A percentile compares a stretch with the other conserved stretches of the same genome.
Evolutionary conservation across 2,888 invertebrate genomes (phyloP).

Genomic region (Megastigmus dorsalis): DNA sequence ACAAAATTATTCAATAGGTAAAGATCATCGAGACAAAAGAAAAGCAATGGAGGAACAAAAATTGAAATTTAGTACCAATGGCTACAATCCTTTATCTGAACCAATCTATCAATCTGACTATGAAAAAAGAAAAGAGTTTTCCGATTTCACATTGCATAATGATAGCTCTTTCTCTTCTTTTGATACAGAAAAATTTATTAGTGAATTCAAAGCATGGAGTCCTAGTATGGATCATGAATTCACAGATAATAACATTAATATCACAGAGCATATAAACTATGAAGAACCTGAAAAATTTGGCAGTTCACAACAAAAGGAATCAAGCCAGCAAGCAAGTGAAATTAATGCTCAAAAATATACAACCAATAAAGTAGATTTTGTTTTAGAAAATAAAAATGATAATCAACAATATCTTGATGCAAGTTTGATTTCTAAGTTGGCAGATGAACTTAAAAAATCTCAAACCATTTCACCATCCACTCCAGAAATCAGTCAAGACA

Average conservation of each 20-base stretch:
- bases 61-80: slow-evolving; percentile 37
- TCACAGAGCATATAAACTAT: slow-evolving; percentile 18
- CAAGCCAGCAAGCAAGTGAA: not conserved
- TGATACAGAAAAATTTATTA: slow-evolving; percentile 62
- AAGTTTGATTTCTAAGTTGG: slow-evolving; percentile 28
- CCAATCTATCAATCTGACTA: slow-evolving; percentile 38
- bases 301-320: slow-evolving; percentile 26
- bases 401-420: slow-evolving; percentile 29
- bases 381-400: slow-evolving; percentile 26
- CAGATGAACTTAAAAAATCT: slow-evolving; percentile 35
- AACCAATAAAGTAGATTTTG: slow-evolving; percentile 15
- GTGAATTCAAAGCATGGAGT: slow-evolving; percentile 64
- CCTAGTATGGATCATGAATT: slow-evolving; percentile 50
- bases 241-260: slow-evolving; percentile 37
- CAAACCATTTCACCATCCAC: slow-evolving; percentile 16
- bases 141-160: slow-evolving; percentile 61
- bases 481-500: slow-evolving; percentile 23
- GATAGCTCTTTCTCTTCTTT: slow-evolving; percentile 60
- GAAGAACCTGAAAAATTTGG: slow-evolving; percentile 35
- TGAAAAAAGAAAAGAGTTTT: slow-evolving; percentile 53
- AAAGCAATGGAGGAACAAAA: slow-evolving; percentile 38
- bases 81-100: slow-evolving; percentile 13
- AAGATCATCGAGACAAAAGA: slow-evolving; percentile 17
- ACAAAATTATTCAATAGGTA: slow-evolving; percentile 15
- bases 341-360: slow-evolving; percentile 24